Percentiles rank a stretch among this genome's conserved stretches.
These are phyloP conservation scores for Drosophila pandora DNA, from an alignment of 1,140 invertebrate species.

Conservation along the genomic window DNA sequence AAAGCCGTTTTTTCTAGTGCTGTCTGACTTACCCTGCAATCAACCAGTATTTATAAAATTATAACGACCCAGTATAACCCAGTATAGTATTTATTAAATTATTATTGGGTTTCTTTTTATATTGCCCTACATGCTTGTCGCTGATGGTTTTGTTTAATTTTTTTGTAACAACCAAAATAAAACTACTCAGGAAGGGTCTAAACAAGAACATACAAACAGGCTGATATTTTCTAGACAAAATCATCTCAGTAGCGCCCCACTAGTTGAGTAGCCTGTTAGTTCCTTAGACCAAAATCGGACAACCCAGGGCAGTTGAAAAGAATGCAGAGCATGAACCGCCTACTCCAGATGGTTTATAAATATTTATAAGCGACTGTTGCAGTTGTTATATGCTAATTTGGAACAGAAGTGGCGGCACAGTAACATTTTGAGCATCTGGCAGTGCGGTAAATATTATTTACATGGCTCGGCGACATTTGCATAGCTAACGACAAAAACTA, in stretches of 20 bases:
- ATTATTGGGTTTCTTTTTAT: too few relatives aligned
- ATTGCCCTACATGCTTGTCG: too few relatives aligned
- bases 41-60: too few relatives aligned
- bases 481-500: constrained; percentile 80
- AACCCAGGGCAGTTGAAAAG: constrained; percentile 6
- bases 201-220: not conserved
- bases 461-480: constrained; percentile 67
- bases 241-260: not conserved
- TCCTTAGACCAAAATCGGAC: not conserved
- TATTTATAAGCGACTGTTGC: constrained; percentile 74
- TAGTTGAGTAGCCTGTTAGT: too few relatives aligned
- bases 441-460: constrained; percentile 79
- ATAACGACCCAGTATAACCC: too few relatives aligned
- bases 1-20: too few relatives aligned
- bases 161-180: too few relatives aligned
- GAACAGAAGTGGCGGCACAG: constrained; percentile 60
- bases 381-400: constrained; percentile 78
- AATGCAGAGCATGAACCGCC: constrained; percentile 6
- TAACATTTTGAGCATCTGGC: constrained; percentile 76
- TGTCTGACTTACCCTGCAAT: too few relatives aligned
- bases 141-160: too few relatives aligned
- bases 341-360: constrained; percentile 56
- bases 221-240: too few relatives aligned
- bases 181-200: too few relatives aligned
- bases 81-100: too few relatives aligned